These are phyloP conservation scores for Phylloscopus whistleri DNA, from an alignment of 2,113 vertebrate genomes.

Conservation along the genomic window DNA sequence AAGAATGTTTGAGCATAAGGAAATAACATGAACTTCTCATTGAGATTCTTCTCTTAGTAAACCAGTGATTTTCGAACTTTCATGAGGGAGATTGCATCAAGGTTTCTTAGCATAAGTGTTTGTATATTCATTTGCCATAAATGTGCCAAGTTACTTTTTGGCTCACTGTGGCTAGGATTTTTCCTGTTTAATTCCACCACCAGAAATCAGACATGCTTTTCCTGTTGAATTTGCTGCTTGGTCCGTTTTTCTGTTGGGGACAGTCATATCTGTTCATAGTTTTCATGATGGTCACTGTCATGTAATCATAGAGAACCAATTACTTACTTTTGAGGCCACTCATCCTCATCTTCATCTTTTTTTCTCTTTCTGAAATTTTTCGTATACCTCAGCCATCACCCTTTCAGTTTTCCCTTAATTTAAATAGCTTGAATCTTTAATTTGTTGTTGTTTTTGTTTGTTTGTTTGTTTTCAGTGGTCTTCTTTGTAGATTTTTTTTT, in stretches of 20 bases:
- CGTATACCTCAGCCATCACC: background rate
- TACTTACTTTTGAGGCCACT: background rate
- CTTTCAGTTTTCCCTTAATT: background rate
- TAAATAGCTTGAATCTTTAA: background rate
- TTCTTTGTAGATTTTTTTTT: background rate
- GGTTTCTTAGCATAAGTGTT: background rate
- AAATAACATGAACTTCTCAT: background rate
- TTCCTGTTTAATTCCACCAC: background rate
- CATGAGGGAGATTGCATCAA: background rate
- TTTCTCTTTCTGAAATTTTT: background rate
- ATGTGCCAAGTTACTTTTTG: background rate
- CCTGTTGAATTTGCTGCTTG: background rate
- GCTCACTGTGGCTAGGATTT: background rate
- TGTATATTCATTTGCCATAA: background rate
- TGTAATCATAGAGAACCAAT: background rate
- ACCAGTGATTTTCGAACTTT: background rate
- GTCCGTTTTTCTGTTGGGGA: background rate
- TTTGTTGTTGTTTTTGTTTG: no score
- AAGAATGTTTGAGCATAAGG: background rate
- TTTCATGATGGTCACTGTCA: background rate
- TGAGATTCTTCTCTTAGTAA: background rate
- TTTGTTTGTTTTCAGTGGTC: background rate
- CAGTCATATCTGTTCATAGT: background rate
- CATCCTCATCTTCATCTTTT: background rate
- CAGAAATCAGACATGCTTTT: background rate